Conservation (phyloP, 2,888 invertebrate species). For the Caenorhabditis becei region DNA sequence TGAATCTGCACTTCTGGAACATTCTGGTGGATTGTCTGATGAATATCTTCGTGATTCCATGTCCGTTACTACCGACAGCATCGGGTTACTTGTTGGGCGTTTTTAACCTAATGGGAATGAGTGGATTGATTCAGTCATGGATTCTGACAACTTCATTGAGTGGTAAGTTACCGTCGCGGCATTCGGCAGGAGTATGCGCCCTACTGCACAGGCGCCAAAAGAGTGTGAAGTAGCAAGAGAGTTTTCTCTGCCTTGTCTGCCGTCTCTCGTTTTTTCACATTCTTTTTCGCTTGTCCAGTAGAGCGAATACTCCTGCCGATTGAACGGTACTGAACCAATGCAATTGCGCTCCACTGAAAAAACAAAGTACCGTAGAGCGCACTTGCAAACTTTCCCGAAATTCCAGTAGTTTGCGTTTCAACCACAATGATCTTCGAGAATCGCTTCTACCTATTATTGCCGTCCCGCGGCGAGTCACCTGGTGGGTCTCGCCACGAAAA, state of each 20-base stretch:
- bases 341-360: no score
- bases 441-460: conserved; percentile 3
- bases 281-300: no score
- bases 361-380: no score
- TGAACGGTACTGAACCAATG: no score
- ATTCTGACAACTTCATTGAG: not conserved
- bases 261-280: no score
- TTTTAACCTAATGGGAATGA: not conserved
- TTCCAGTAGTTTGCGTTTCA: conserved; percentile 19
- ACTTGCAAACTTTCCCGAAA: not conserved
- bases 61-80: not conserved
- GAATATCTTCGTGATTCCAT: not conserved
- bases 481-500: no score
- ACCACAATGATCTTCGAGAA: conserved; percentile 20
- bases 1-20: conserved; percentile 21
- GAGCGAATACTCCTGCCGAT: no score
- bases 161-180: conserved; percentile 15
- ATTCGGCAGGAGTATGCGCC: no score
- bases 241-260: no score
- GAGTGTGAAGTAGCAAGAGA: no score
- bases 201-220: no score
- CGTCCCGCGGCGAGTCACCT: no score
- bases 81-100: not conserved
- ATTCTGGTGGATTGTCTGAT: not conserved
- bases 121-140: not conserved